A percentile compares a stretch with the other conserved stretches of the same genome.
These are phyloP conservation scores for Chlorospingus semifuscus DNA, from an alignment of 2,797 vertebrate species.

Conservation along the genomic window DNA sequence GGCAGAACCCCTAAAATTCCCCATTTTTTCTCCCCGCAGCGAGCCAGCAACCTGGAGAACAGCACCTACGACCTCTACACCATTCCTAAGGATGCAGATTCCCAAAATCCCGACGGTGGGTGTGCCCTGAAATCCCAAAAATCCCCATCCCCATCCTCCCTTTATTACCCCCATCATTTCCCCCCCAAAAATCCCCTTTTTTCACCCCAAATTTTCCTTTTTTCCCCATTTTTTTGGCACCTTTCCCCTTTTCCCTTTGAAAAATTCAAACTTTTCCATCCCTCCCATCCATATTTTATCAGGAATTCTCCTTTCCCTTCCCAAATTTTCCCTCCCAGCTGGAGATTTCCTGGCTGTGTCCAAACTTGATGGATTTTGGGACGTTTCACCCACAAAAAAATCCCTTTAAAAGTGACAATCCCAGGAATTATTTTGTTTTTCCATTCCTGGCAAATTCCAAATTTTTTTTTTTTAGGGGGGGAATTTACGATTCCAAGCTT, in stretches of 20 bases:
- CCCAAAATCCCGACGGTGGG: conserved; percentile 91
- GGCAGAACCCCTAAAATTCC: neutral
- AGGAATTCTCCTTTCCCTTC: conserved; percentile 48
- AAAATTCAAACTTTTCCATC: conserved; percentile 70
- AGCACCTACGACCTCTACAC: conserved; percentile 96
- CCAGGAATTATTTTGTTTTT: conserved; percentile 16
- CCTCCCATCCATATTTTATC: conserved; percentile 76
- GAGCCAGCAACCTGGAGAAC: conserved; percentile 96
- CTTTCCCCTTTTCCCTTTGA: conserved; percentile 51
- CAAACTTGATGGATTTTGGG: neutral
- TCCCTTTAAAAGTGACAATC: neutral
- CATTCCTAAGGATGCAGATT: conserved; percentile 94
- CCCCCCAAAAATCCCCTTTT: neutral
- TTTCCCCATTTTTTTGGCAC: conserved; percentile 29
- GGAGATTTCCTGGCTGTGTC: conserved; percentile 63
- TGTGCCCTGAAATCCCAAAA: accelerated
- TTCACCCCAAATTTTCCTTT: neutral
- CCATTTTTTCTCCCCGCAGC: conserved; percentile 62
- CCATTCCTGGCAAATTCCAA: neutral
- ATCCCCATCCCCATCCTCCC: neutral
- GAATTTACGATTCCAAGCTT: conserved; percentile 51
- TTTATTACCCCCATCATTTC: too few species aligned
- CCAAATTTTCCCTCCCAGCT: conserved; percentile 54
- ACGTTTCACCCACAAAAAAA: neutral
- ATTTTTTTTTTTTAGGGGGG: neutral